Conservation (phyloP, 1,140 invertebrate genomes). For the Campoletis sonorensis region DNA sequence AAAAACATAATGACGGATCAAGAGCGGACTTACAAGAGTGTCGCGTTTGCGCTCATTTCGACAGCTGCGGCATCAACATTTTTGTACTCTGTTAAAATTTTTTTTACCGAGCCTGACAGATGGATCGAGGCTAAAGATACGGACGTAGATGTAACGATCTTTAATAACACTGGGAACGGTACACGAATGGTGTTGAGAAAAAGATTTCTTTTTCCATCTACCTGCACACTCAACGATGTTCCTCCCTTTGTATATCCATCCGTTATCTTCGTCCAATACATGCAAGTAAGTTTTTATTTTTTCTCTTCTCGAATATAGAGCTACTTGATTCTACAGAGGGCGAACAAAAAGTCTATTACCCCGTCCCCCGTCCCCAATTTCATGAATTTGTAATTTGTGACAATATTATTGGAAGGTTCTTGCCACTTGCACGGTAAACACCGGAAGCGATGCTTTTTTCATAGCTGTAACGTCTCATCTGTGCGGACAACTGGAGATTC, state of each 20-base stretch:
- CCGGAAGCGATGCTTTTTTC: slow-evolving; percentile 60
- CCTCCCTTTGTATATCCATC: slow-evolving; percentile 26
- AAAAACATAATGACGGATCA: slow-evolving; percentile 43
- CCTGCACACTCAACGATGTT: slow-evolving; percentile 36
- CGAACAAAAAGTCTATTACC: no score
- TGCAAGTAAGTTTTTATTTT: slow-evolving; percentile 11
- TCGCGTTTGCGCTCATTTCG: slow-evolving; percentile 40
- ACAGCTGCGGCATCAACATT: slow-evolving; percentile 21
- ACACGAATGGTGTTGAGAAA: slow-evolving; percentile 30
- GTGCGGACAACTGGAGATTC: slow-evolving; percentile 52
- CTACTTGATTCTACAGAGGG: no score
- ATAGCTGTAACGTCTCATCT: slow-evolving; percentile 52
- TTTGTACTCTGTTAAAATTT: slow-evolving; percentile 39
- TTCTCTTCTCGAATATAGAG: no score
- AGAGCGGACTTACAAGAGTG: slow-evolving; percentile 30
- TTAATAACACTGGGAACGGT: slow-evolving; percentile 4
- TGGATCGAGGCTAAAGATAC: slow-evolving; percentile 29
- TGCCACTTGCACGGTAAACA: slow-evolving; percentile 50
- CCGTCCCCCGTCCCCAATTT: no score
- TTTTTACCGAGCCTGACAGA: slow-evolving; percentile 38
- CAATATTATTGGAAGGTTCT: slow-evolving; percentile 38
- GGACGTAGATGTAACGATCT: background rate
- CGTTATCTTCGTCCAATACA: slow-evolving; percentile 29
- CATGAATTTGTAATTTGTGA: slow-evolving; percentile 25
- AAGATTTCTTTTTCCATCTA: slow-evolving; percentile 40